Base-by-base conservation (phyloP, 2,113 vertebrate genomes). In the Protobothrops flavoviridis region DNA sequence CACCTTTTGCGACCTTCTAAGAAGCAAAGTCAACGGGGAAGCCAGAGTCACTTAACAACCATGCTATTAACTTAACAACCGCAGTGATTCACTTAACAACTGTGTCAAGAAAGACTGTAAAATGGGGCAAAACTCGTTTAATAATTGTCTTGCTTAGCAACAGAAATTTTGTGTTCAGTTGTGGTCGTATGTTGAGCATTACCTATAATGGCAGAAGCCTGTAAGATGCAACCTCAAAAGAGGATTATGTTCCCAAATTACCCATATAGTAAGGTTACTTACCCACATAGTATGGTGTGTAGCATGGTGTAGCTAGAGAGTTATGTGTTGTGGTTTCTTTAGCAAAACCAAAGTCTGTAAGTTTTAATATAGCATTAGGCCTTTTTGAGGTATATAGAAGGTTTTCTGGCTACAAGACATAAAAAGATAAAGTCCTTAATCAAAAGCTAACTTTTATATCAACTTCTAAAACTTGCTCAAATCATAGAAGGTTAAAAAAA, bases 211-310 rank as follows among this genome's bases (percentile, higher is more conserved):
- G 50, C 17, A 0, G 90, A 69, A 9, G n/a, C 45, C n/a, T 87
- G 50, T 12, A 50, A 24, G 3, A 29, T 6, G 11, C 74, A 43
- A 56, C 26, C 43, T 50, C 48, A n/a, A 29, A 81, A 93, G 26
- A 23, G 1, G 7, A n/a, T 0, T 0, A 53, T 45, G 11, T 39
- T 52, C 15, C 45, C 21, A 7, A 43, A 81, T 81, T 81, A 81
- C 0, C 1, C 69, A 43, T 39, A 17, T 81, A 81, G 6, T 6
- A 57, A 96, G 17, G 99, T 98, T 96, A 99, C 99, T 98, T 96
- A 99, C 99, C 99, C 95, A 99, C 99, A 0, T 99, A 99, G 97
- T 99, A 99, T 0, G 99, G 99, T 0, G 99, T 99, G 95, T 99
- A 99, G 97, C 99, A 99, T 0, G 99, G 99, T 0, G 99, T 99